Evolutionary conservation across 2,113 vertebrate genomes (phyloP).

Genomic region (Taurulus bubalis): DNA sequence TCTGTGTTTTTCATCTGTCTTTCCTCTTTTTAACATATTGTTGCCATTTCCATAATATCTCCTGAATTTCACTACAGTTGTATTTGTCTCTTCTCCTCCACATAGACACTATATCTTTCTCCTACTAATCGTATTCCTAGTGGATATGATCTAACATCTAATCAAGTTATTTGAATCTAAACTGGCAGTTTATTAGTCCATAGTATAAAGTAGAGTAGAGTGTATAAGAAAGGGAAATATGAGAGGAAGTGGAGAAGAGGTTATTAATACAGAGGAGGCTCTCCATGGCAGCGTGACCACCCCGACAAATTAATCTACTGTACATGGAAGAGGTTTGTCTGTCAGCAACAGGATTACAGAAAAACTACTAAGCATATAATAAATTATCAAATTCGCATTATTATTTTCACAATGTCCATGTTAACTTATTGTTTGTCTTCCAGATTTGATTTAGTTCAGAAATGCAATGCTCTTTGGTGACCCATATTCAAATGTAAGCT

Average conservation of each 20-base stretch:
- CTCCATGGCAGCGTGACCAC: neutral
- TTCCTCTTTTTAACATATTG: slow-evolving; percentile 18
- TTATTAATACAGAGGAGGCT: slow-evolving; percentile 11
- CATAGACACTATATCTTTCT: neutral
- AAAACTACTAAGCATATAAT: neutral
- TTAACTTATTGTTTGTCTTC: neutral
- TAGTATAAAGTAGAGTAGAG: slow-evolving; percentile 12
- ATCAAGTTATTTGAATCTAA: slow-evolving; percentile 24
- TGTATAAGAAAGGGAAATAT: neutral
- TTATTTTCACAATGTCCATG: neutral
- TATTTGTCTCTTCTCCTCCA: neutral
- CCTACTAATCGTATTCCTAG: neutral
- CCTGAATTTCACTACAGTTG: neutral
- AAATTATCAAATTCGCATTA: neutral
- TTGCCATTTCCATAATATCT: neutral
- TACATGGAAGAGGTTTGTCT: neutral
- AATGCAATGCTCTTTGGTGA: neutral
- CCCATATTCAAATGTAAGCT: neutral
- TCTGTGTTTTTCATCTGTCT: slow-evolving; percentile 23
- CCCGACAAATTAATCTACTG: slow-evolving; percentile 19
- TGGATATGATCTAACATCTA: slow-evolving; percentile 18
- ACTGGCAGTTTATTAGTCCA: neutral
- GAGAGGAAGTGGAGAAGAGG: slow-evolving; percentile 12
- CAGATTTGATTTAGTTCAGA: neutral
- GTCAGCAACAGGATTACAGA: neutral